These are phyloP conservation scores for Sebastes paucispinis DNA, from an alignment of 2,797 vertebrate genomes.

Conservation along the genomic window DNA sequence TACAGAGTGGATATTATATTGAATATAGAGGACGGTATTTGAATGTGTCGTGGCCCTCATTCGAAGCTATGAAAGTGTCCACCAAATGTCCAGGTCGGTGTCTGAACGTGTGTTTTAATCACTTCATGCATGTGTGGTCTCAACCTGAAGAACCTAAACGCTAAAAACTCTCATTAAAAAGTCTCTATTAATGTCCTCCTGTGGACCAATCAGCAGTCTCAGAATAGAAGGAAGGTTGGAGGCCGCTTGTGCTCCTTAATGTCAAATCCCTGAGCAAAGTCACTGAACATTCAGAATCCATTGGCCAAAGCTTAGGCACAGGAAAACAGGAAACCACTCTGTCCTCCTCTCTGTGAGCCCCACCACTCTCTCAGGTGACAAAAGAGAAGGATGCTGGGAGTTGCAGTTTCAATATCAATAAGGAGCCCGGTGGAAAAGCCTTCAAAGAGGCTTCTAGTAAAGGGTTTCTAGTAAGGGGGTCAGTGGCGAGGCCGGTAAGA, in stretches of 20 bases:
- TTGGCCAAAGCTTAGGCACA: slow-evolving; percentile 68
- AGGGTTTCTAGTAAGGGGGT: slow-evolving; percentile 38
- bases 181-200: slow-evolving; percentile 55
- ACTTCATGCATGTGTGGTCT: slow-evolving; percentile 52
- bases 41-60: slow-evolving; percentile 31
- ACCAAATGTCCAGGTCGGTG: slow-evolving; percentile 23
- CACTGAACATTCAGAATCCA: slow-evolving; percentile 73
- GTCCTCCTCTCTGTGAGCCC: slow-evolving; percentile 89
- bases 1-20: slow-evolving; percentile 48
- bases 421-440: slow-evolving; percentile 23
- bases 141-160: slow-evolving; percentile 55
- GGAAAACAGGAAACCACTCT: slow-evolving; percentile 73
- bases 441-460: slow-evolving; percentile 16
- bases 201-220: slow-evolving; percentile 71
- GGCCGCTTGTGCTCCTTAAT: slow-evolving; percentile 76
- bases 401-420: slow-evolving; percentile 21
- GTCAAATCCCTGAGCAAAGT: slow-evolving; percentile 85
- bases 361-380: slow-evolving; percentile 31
- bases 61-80: slow-evolving; percentile 16
- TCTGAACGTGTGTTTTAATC: slow-evolving; percentile 36
- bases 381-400: slow-evolving; percentile 38
- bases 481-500: slow-evolving; percentile 88
- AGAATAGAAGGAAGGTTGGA: slow-evolving; percentile 64
- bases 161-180: slow-evolving; percentile 61
- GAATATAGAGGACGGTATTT: slow-evolving; percentile 18